Base-by-base conservation (phyloP, 2,113 vertebrate species). In the Lophochroa leadbeateri region DNA sequence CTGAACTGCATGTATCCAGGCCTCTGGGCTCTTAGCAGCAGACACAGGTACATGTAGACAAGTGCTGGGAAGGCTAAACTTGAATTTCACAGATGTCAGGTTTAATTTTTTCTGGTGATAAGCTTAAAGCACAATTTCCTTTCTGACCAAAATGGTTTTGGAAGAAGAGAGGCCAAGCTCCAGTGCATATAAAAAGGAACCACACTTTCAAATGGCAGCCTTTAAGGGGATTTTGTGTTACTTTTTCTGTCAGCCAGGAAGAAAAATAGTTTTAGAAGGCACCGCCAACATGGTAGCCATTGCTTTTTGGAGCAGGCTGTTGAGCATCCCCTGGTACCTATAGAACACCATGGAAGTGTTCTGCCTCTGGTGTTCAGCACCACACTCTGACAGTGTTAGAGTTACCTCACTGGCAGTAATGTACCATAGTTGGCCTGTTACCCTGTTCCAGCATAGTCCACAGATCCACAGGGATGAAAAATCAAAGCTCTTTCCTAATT, bases 321-420 rank as follows among this genome's bases (percentile, higher is more conserved):
- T 80, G 49, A 52, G n/a, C 41, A 74, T 49, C 83, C 43, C 0
- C 0, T 41, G 28, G 60, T 80, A 17, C 18, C 63, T 23, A 3
- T 33, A 49, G 46, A 29, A 52, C 21, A n/a, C 8, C 0, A 0
- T 71, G 47, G 17, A 69, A 61, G 5, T 47, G 14, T 37, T 83
- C 52, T 76, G 21, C 17, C 21, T 64, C 21, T 46, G 57, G 29
- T 37, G 19, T 50, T 83, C 53, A 44, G 31, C 41, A 74, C 17
- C 27, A 12, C 17, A 7, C 24, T 17, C 28, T 78, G 53, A 69
- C n/a, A 35, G 57, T 15, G 33, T 24, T 58, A 35, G 57, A 35
- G 14, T 49, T 46, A 41, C 35, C 49, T 80, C 41, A 10, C 2
- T 7, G 49, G 11, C 64, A 80, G 49, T 25, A 12, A n/a, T 1